Evolutionary conservation across 2,888 invertebrate genomes (phyloP).

Genomic region (Meganola albula): DNA sequence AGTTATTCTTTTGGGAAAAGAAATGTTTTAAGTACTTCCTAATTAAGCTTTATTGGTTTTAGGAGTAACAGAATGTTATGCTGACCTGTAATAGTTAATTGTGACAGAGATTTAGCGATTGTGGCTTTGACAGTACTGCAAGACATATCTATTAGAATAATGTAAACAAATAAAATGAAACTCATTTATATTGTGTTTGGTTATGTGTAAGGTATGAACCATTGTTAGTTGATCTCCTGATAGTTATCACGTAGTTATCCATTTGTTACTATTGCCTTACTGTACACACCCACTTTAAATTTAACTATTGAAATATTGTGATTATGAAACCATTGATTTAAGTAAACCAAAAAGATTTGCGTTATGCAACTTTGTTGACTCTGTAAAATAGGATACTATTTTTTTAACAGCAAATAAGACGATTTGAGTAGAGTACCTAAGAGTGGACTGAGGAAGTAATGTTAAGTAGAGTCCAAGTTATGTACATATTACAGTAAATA

Average conservation of each 20-base stretch:
- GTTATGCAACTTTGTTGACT: constrained; percentile 51
- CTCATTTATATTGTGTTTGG: constrained; percentile 20
- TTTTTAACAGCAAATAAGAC: constrained; percentile 27
- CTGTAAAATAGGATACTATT: constrained; percentile 38
- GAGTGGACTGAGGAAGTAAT: constrained; percentile 51
- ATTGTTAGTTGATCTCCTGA: constrained; percentile 28
- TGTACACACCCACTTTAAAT: constrained; percentile 34
- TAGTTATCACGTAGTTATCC: too few relatives aligned
- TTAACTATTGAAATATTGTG: constrained; percentile 50
- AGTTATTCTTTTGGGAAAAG: constrained; percentile 76
- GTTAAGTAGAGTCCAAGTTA: constrained; percentile 44
- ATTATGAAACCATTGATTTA: constrained; percentile 72
- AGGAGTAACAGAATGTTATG: constrained; percentile 24
- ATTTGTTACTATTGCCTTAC: constrained; percentile 24
- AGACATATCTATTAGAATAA: constrained; percentile 31
- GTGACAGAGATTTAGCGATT: constrained; percentile 16
- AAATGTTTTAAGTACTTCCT: constrained; percentile 63
- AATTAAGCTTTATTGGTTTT: constrained; percentile 49
- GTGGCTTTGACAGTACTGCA: constrained; percentile 16
- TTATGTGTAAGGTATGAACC: constrained; percentile 25
- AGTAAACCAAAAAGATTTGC: constrained; percentile 57
- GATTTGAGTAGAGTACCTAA: constrained; percentile 41
- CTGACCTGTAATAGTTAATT: constrained; percentile 21
- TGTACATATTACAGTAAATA: constrained; percentile 39
- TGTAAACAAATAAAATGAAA: constrained; percentile 27